Evolutionary conservation across 2,113 vertebrate species (phyloP).

Genomic region (Symphodus melops): DNA sequence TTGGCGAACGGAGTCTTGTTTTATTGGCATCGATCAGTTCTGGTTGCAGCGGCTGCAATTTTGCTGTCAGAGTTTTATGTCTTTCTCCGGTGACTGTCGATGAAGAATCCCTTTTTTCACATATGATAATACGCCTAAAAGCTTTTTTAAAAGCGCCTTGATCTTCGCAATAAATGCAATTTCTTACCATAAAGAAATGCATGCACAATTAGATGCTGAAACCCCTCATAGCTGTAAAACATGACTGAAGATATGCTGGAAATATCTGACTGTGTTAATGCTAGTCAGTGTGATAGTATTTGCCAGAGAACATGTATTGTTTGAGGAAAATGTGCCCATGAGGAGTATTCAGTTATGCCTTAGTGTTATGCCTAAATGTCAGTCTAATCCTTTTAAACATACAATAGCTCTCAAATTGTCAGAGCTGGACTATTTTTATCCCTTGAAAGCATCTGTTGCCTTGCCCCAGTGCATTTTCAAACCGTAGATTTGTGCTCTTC

Average conservation of each 20-base stretch:
- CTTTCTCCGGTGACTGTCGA: conserved; percentile 58
- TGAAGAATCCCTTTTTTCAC: conserved; percentile 49
- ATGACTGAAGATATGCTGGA: conserved; percentile 17
- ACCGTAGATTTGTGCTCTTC: conserved; percentile 49
- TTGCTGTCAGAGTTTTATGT: conserved; percentile 64
- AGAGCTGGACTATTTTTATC: conserved; percentile 74
- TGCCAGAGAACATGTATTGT: conserved; percentile 19
- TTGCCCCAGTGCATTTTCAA: conserved; percentile 55
- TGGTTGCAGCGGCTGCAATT: conserved; percentile 54
- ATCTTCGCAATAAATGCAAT: conserved; percentile 35
- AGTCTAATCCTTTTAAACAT: conserved; percentile 48
- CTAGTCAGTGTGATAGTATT: conserved; percentile 19
- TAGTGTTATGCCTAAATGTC: conserved; percentile 48
- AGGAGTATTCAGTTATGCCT: conserved; percentile 40
- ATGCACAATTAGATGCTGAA: conserved; percentile 7
- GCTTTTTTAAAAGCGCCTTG: conserved; percentile 34
- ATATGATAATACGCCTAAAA: conserved; percentile 62
- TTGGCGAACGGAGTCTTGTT: conserved; percentile 70
- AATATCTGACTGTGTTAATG: conserved; percentile 2
- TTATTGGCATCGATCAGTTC: conserved; percentile 78
- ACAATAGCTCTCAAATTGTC: conserved; percentile 56
- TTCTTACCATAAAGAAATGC: background rate
- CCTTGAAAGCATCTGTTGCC: conserved; percentile 68
- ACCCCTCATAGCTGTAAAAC: conserved; percentile 25
- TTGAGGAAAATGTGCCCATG: conserved; percentile 52